Evolutionary conservation across 1,140 invertebrate species (phyloP).

Genomic region (Heterodera carotae): DNA sequence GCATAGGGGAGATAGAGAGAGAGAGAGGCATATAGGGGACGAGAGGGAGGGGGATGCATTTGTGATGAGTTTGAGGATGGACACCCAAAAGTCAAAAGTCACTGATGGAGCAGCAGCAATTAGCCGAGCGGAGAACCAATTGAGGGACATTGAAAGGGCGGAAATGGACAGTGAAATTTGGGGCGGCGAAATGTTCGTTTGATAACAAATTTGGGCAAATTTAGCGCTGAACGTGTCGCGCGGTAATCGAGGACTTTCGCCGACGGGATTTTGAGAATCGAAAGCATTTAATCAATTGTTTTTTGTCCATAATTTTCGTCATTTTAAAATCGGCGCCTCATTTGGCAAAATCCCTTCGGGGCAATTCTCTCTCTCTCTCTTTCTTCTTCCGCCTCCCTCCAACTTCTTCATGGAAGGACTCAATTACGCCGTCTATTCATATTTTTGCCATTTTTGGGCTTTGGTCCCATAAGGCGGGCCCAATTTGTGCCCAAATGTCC

Average conservation of each 20-base stretch:
- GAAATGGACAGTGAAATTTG: neutral
- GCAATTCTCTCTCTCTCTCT: no score
- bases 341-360: no score
- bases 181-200: neutral
- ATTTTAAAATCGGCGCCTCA: no score
- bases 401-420: neutral
- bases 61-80: neutral
- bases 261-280: no score
- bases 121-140: neutral
- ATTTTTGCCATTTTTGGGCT: neutral
- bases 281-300: no score
- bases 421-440: neutral
- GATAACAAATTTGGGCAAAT: neutral
- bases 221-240: no score
- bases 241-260: no score
- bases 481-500: neutral
- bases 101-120: neutral
- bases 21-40: no score
- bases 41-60: neutral
- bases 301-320: no score
- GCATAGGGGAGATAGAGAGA: no score
- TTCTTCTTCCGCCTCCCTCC: neutral
- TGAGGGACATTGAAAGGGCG: no score
- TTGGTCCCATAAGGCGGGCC: neutral
- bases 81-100: neutral